A percentile compares a stretch with the other conserved stretches of the same genome.
These are phyloP conservation scores for Chironex yamaguchii DNA, from an alignment of 30 jellyfish, hydroid and myxozoan species.

Conservation along the genomic window DNA sequence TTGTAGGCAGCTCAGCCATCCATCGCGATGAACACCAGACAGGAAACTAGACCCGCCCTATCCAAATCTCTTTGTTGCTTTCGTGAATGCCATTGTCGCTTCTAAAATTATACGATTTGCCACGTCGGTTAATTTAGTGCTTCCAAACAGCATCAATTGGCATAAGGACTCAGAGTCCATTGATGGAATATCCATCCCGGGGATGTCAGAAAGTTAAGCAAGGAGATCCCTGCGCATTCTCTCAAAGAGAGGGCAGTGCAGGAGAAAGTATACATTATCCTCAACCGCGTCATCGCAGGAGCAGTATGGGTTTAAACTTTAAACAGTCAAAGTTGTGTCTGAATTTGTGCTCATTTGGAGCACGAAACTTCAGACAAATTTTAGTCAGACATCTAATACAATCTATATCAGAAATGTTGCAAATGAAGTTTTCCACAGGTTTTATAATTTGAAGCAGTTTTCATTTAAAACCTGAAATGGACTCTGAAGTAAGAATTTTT, in stretches of 20 bases:
- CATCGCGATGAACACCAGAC: slow-evolving; percentile 31
- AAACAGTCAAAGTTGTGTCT: slow-evolving; percentile 4
- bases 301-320: slow-evolving; percentile 15
- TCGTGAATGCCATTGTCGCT: slow-evolving; percentile 24
- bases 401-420: slow-evolving; percentile 27
- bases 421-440: slow-evolving; percentile 42
- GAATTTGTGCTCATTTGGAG: no score
- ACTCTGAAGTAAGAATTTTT: slow-evolving; percentile 31
- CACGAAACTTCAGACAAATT: neutral
- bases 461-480: slow-evolving; percentile 37
- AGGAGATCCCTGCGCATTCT: slow-evolving; percentile 46
- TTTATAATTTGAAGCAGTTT: slow-evolving; percentile 42
- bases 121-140: slow-evolving; percentile 25
- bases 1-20: slow-evolving; percentile 31
- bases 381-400: slow-evolving; percentile 15
- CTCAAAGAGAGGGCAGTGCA: slow-evolving; percentile 26
- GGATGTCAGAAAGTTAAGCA: slow-evolving; percentile 52
- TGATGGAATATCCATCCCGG: slow-evolving; percentile 32
- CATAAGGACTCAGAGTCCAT: slow-evolving; percentile 16
- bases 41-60: slow-evolving; percentile 47
- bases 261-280: no score
- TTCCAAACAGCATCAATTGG: slow-evolving; percentile 39
- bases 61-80: no score
- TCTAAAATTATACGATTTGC: slow-evolving; percentile 31
- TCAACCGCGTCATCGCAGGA: neutral